Conservation (phyloP, 2,797 vertebrate genomes). For the Chromis chromis region DNA sequence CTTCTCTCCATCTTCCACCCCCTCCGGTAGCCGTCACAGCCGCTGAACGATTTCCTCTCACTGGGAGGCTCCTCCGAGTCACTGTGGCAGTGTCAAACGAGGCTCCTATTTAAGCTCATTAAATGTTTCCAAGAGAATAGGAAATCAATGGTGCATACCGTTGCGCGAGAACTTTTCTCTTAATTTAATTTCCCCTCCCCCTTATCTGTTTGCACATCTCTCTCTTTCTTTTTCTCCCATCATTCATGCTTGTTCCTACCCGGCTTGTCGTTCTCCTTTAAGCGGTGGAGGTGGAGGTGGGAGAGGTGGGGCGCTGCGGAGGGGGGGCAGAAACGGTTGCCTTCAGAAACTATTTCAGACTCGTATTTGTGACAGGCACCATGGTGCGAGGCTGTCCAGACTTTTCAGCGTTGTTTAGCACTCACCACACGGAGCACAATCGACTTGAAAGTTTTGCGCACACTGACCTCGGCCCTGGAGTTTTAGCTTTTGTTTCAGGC, state of each 20-base stretch:
- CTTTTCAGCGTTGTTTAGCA: constrained; percentile 65
- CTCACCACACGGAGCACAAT: constrained; percentile 50
- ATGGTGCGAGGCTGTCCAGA: constrained; percentile 61
- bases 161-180: constrained; percentile 83
- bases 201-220: constrained; percentile 79
- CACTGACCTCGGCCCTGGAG: constrained; percentile 48
- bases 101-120: constrained; percentile 87
- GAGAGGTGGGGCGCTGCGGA: constrained; percentile 16
- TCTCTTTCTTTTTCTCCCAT: constrained; percentile 48
- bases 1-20: constrained; percentile 45
- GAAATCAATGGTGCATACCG: constrained; percentile 87
- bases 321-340: constrained; percentile 51
- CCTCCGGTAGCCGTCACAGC: constrained; percentile 73
- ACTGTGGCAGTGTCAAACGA: constrained; percentile 82
- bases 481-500: constrained; percentile 58
- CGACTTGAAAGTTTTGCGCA: constrained; percentile 60
- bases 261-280: constrained; percentile 55
- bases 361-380: constrained; percentile 56
- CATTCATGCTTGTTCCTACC: constrained; percentile 42
- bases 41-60: constrained; percentile 81
- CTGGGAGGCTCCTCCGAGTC: constrained; percentile 78
- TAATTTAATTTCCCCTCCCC: constrained; percentile 83
- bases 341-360: constrained; percentile 75
- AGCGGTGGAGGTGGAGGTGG: constrained; percentile 35
- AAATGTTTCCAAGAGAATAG: constrained; percentile 89